Conservation (phyloP, 2,797 vertebrate species). For the Salarias fasciatus region DNA sequence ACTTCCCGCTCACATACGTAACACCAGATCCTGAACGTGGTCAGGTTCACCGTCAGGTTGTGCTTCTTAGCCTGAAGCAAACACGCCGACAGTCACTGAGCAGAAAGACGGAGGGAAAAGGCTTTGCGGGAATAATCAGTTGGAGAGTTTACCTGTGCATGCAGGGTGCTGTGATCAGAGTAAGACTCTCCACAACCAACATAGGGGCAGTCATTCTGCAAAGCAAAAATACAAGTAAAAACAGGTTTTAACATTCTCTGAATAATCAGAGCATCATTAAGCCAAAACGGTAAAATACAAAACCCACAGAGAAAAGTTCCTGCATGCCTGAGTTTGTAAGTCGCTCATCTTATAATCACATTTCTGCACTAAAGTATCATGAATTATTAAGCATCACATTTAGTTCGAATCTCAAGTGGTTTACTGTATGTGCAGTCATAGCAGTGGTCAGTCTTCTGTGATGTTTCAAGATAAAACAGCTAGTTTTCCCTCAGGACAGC, state of each 20-base stretch:
- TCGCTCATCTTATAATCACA: conserved; percentile 13
- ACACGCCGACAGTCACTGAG: neutral
- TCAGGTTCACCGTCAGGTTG: conserved; percentile 97
- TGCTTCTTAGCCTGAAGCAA: conserved; percentile 89
- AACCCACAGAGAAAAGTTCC: neutral
- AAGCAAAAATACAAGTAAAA: conserved; percentile 24
- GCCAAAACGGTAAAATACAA: no score
- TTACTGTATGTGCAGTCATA: neutral
- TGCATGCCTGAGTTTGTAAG: neutral
- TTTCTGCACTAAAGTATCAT: conserved; percentile 14
- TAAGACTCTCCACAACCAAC: conserved; percentile 97
- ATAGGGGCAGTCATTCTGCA: conserved; percentile 91
- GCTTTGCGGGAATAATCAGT: no score
- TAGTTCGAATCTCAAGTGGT: conserved; percentile 3
- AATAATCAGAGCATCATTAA: neutral
- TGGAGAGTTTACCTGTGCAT: conserved; percentile 90
- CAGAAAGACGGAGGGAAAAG: no score
- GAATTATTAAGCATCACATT: conserved; percentile 34
- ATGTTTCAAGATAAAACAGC: neutral
- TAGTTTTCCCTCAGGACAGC: no score
- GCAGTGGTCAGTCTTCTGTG: conserved; percentile 1
- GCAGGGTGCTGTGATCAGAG: conserved; percentile 96
- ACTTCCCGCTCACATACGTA: conserved; percentile 97
- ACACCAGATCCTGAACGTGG: conserved; percentile 97
- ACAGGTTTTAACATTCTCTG: neutral